Evolutionary conservation across 2,113 vertebrate genomes (phyloP).

Genomic region (Anseranas semipalmata): DNA sequence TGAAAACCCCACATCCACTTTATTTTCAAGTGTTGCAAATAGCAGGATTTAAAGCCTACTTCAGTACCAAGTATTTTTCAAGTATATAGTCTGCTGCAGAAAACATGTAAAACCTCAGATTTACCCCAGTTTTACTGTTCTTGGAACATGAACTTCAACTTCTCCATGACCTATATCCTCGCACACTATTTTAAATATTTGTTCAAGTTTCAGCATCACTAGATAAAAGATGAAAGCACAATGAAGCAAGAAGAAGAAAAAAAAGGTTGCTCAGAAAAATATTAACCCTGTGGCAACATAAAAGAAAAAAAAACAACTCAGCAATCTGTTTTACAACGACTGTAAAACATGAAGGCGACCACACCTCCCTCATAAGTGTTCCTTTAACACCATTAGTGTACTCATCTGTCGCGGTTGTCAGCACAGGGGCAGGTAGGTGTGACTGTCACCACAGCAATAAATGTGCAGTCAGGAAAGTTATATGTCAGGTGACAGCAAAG

Average conservation of each 20-base stretch:
- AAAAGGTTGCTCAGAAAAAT: background rate
- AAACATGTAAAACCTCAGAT: background rate
- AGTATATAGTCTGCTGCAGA: background rate
- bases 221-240: background rate
- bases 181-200: constrained; percentile 29
- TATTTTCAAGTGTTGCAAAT: background rate
- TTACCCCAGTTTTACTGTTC: background rate
- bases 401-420: background rate
- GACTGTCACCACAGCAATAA: background rate
- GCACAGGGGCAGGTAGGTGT: background rate
- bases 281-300: background rate
- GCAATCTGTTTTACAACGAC: background rate
- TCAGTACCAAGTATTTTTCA: background rate
- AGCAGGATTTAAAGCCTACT: background rate
- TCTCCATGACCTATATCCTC: background rate
- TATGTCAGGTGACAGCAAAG: background rate
- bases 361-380: background rate
- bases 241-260: background rate
- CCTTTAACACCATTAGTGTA: accelerated
- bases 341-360: background rate
- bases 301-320: background rate
- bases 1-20: background rate
- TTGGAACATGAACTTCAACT: background rate
- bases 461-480: background rate
- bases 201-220: background rate